Conservation (phyloP, 2,113 vertebrate species). For the Echinops telfairi region DNA sequence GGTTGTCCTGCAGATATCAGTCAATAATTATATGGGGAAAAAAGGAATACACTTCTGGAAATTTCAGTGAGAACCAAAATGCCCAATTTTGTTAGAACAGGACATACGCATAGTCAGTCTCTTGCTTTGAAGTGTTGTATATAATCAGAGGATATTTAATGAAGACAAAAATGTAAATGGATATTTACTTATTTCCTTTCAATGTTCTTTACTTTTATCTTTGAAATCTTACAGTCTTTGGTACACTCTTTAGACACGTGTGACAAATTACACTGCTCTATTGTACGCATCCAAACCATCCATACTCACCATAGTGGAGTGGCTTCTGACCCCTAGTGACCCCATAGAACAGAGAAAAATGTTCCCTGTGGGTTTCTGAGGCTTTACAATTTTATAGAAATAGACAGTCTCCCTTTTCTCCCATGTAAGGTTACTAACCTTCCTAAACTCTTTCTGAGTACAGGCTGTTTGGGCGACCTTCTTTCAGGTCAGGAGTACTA, state of each 20-base stretch:
- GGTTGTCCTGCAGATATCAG: neutral
- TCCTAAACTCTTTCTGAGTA: neutral
- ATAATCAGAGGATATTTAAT: conserved; percentile 42
- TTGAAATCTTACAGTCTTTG: neutral
- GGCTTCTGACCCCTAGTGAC: too few relatives aligned
- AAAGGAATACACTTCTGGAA: conserved; percentile 29
- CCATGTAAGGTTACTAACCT: neutral
- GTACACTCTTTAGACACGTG: neutral
- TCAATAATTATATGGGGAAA: conserved; percentile 48
- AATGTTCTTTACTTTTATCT: neutral
- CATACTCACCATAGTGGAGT: too few relatives aligned
- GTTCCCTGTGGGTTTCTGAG: too few relatives aligned
- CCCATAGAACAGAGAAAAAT: too few relatives aligned
- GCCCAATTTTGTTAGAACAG: neutral
- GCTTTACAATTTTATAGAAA: too few relatives aligned
- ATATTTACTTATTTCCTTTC: conserved; percentile 15
- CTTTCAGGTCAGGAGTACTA: neutral
- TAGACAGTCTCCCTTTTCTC: too few relatives aligned
- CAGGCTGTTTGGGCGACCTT: neutral
- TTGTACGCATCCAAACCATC: neutral
- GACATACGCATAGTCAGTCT: neutral
- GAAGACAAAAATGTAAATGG: conserved; percentile 20
- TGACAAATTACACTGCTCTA: neutral
- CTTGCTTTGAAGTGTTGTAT: conserved; percentile 48
- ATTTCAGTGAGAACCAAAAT: conserved; percentile 9